Base-by-base conservation (phyloP, 2,113 vertebrate genomes). In the Syngnathoides biaculeatus region DNA sequence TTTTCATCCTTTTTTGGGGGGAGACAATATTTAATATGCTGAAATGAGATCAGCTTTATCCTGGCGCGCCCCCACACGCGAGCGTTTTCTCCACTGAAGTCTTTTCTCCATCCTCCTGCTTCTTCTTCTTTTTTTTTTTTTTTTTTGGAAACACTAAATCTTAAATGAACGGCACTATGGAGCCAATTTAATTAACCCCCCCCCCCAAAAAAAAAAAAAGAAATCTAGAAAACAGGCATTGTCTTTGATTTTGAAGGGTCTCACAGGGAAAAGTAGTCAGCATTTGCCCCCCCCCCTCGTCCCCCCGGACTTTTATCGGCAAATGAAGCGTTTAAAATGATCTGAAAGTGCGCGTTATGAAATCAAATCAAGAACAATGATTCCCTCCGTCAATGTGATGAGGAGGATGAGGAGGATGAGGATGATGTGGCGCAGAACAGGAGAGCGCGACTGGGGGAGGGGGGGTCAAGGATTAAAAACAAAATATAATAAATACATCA, bases 311-410 rank as follows among this genome's bases (percentile, higher is more conserved):
- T 94, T 94, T 92, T 93, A 94, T 94, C 94, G 89, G 88, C 89
- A 94, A 95, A 95, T 93, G 92, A 93, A 93, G 94, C 94, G 94
- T 94, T 93, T 92, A 94, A 94, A 94, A 94, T 94, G 93, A 93
- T 92, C 92, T 93, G 91, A 92, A 92, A 92, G 92, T 88, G 83
- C 82, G 79, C 92, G 93, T 94, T 94, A 94, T 94, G 87, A 87
- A 94, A 93, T 93, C 90, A 91, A 93, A 93, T 92, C 88, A 94
- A 94, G 92, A 93, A 93, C 94, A 94, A 95, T 93, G 92, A 93
- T 92, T 90, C 84, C 85, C 88, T 80, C 84, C 86, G 63, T 86
- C 2, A 50, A 20, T 50, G 48, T 10, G 20, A 50, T 50, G 48
- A 50, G 48, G 48, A 50, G n/a, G 48, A 52, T 42, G 40, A 42